phyloP scores from a whole-genome alignment of 2,888 invertebrate species.

The Willowsia nigromaculata region DNA sequence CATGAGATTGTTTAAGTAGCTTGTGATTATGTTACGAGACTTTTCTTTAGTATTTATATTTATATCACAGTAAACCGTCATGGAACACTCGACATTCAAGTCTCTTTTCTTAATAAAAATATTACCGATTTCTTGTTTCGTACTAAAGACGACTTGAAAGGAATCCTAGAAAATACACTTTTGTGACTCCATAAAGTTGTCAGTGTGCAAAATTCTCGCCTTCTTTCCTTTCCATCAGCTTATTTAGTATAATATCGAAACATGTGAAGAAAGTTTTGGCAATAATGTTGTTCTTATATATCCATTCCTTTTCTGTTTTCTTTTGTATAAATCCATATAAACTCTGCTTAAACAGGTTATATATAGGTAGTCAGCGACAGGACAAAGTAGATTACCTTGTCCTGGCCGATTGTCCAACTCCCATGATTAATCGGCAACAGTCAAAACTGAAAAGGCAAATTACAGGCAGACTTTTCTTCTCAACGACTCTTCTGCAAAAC shows the following conservation, averaged over 20 bases:
- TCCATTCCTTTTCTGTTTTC: background rate
- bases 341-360: background rate
- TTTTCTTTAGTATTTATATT: no score
- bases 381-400: conserved; percentile 11
- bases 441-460: background rate
- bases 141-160: background rate
- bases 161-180: background rate
- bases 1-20: no score
- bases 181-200: background rate
- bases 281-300: background rate
- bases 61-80: background rate
- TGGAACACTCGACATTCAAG: background rate
- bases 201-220: background rate
- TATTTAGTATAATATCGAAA: background rate
- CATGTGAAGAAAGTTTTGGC: background rate
- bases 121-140: background rate
- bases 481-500: background rate
- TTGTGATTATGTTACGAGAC: no score
- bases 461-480: background rate
- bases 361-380: background rate
- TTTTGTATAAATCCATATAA: background rate
- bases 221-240: background rate
- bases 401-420: conserved; percentile 35
- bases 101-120: background rate
- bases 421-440: conserved; percentile 50